Percentiles rank a stretch among this genome's conserved stretches.
Conservation (phyloP, 2,888 invertebrate species). For the Entomobrya multifasciata region DNA sequence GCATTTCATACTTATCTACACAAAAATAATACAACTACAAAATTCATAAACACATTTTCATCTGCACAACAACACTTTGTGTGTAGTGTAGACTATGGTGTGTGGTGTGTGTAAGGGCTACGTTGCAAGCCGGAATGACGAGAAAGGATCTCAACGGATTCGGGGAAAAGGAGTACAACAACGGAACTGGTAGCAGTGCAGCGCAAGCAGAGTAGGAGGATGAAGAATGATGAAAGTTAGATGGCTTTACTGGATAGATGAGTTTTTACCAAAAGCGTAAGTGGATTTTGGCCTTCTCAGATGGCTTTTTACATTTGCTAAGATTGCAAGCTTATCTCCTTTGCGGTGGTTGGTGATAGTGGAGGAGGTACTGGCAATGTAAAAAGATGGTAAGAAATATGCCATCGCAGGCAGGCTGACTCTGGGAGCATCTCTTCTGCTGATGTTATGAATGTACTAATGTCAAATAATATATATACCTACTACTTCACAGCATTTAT, state of each 20-base stretch:
- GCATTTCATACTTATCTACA: no score
- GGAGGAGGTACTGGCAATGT: neutral
- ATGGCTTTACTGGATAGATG: constrained; percentile 47
- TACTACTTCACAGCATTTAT: no score
- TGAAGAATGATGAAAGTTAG: constrained; percentile 58
- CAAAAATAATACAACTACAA: neutral
- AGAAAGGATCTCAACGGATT: no score
- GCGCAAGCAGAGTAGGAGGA: constrained; percentile 20
- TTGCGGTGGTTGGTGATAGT: no score
- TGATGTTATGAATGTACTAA: constrained; percentile 8
- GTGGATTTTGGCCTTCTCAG: constrained; percentile 20
- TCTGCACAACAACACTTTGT: neutral
- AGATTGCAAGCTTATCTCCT: constrained; percentile 48
- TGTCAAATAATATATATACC: constrained; percentile 16
- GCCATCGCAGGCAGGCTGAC: no score
- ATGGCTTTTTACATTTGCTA: constrained; percentile 29
- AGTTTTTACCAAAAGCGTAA: constrained; percentile 26
- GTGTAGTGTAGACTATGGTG: neutral
- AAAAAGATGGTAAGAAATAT: neutral
- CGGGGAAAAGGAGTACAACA: no score
- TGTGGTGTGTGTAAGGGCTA: neutral
- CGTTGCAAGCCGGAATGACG: neutral
- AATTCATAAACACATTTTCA: neutral
- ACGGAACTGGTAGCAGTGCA: neutral
- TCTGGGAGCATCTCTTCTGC: constrained; percentile 16